phyloP scores from a whole-genome alignment of 2,888 invertebrate genomes.

The Acrobasis suavella region DNA sequence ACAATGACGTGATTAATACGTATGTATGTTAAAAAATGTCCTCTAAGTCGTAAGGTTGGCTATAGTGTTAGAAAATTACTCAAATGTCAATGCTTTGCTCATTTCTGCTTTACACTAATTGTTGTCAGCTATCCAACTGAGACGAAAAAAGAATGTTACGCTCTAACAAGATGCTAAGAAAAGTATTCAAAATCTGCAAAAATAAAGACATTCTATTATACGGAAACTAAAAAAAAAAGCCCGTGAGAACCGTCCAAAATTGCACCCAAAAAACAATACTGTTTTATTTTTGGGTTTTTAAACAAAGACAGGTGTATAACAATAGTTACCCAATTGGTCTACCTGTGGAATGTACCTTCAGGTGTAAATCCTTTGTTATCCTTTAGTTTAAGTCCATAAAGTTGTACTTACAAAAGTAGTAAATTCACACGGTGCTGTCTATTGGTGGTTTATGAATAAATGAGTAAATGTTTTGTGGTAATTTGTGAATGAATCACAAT shows the following conservation, averaged over 20 bases:
- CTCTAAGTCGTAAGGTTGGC: too few species aligned
- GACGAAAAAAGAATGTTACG: not conserved
- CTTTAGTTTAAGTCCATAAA: conserved; percentile 6
- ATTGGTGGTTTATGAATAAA: not conserved
- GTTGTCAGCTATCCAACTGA: not conserved
- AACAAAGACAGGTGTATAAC: conserved; percentile 1
- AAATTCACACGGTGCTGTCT: not conserved
- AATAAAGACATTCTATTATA: not conserved
- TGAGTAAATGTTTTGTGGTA: conserved; percentile 4
- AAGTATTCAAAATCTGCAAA: not conserved
- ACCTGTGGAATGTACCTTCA: conserved; percentile 2
- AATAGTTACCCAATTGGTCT: conserved; percentile 7
- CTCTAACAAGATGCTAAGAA: not conserved
- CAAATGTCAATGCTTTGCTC: too few species aligned
- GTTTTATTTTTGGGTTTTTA: not conserved
- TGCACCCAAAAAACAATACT: not conserved
- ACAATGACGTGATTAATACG: too few species aligned
- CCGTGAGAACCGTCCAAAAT: conserved; percentile 8
- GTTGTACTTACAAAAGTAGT: not conserved
- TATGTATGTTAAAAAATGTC: too few species aligned
- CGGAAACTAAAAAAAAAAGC: not conserved
- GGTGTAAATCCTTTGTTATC: conserved; percentile 7
- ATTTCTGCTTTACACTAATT: too few species aligned
- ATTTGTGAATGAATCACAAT: conserved; percentile 12
- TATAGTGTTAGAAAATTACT: too few species aligned